A percentile compares a stretch with the other conserved stretches of the same genome.
These are phyloP conservation scores for Danionella cerebrum DNA, from an alignment of 2,113 vertebrate genomes.

Conservation along the genomic window DNA sequence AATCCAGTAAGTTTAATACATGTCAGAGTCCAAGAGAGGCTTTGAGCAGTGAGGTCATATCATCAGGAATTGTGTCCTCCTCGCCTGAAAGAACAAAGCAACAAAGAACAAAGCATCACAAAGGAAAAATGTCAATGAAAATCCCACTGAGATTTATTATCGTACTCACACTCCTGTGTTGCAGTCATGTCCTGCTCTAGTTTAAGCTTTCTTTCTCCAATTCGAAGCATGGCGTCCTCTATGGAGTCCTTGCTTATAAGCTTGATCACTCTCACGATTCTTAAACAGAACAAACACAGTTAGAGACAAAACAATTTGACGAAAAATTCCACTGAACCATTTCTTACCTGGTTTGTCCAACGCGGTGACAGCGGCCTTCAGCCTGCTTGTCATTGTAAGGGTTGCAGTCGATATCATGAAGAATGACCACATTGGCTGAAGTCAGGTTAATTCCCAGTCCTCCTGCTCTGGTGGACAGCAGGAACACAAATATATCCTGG, in stretches of 20 bases:
- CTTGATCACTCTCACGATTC: constrained; percentile 77
- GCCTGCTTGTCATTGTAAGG: constrained; percentile 85
- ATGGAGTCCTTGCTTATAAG: constrained; percentile 77
- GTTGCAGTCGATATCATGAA: constrained; percentile 96
- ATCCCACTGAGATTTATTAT: neutral
- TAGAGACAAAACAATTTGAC: neutral
- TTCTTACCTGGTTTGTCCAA: constrained; percentile 77
- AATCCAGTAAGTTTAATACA: neutral
- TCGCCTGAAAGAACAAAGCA: constrained; percentile 24
- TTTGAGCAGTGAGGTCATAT: constrained; percentile 43
- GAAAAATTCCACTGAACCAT: neutral
- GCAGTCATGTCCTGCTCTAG: constrained; percentile 83
- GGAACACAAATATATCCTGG: constrained; percentile 75
- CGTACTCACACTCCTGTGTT: constrained; percentile 64
- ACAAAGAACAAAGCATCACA: neutral
- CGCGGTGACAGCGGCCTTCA: constrained; percentile 75
- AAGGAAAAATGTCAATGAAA: neutral
- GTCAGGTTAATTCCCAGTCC: constrained; percentile 91
- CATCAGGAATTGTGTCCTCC: constrained; percentile 40
- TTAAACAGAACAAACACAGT: constrained; percentile 42
- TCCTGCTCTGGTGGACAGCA: constrained; percentile 88
- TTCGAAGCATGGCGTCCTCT: constrained; percentile 81
- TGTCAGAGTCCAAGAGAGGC: constrained; percentile 40
- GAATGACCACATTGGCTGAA: constrained; percentile 91
- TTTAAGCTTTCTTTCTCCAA: constrained; percentile 77